These are phyloP conservation scores for Phymatocera aterrima DNA, from an alignment of 2,888 invertebrate species.

Conservation along the genomic window DNA sequence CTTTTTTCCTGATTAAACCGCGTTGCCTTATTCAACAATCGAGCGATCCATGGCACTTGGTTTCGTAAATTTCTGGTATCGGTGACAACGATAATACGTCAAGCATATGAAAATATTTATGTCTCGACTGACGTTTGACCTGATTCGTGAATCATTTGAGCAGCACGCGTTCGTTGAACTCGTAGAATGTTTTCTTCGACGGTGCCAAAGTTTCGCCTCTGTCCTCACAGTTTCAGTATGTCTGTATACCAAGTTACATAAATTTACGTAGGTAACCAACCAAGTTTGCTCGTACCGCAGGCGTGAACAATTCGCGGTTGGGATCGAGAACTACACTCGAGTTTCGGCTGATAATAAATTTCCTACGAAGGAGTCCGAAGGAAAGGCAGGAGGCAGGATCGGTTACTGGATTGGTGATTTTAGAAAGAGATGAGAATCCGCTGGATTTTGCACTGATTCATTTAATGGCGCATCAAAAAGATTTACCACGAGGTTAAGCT, in stretches of 20 bases:
- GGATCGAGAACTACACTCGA: too few species aligned
- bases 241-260: too few species aligned
- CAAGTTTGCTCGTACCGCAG: too few species aligned
- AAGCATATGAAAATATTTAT: not conserved
- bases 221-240: not conserved
- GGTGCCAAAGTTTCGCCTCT: not conserved
- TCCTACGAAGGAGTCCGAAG: not conserved
- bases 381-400: not conserved
- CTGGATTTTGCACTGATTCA: slow-evolving; percentile 26
- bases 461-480: slow-evolving; percentile 63
- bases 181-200: not conserved
- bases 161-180: not conserved
- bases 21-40: not conserved
- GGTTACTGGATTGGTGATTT: not conserved
- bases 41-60: not conserved
- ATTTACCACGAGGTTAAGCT: slow-evolving; percentile 60
- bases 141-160: not conserved
- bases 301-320: too few species aligned
- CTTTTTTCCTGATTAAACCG: too few species aligned
- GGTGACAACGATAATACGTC: slow-evolving; percentile 13
- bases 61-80: slow-evolving; percentile 1
- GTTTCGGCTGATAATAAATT: too few species aligned
- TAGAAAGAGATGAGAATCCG: not conserved
- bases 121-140: slow-evolving; percentile 22
- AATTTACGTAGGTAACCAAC: too few species aligned